A percentile compares a stretch with the other conserved stretches of the same genome.
Evolutionary conservation across 2,113 vertebrate species (phyloP).

Genomic region (Origma solitaria): DNA sequence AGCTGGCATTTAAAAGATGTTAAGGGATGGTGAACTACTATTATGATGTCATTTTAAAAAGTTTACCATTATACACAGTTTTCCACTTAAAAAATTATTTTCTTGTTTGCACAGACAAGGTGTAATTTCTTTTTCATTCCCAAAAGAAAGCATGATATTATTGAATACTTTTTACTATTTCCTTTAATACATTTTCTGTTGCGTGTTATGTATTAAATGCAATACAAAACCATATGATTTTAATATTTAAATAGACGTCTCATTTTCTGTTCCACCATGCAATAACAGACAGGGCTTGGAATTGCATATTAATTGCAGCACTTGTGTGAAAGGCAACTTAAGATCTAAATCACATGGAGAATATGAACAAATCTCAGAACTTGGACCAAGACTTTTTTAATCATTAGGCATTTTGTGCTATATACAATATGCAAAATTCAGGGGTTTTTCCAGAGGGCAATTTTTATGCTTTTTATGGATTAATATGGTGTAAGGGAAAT

Average conservation of each 20-base stretch:
- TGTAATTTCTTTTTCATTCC: not conserved
- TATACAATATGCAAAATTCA: not conserved
- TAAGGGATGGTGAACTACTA: not conserved
- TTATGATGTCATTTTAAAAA: not conserved
- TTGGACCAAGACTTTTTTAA: not conserved
- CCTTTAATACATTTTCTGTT: not conserved
- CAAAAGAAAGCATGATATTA: not conserved
- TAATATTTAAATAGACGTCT: not conserved
- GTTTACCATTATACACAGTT: not conserved
- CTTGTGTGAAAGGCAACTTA: not conserved
- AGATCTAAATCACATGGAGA: not conserved
- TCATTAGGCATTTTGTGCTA: not conserved
- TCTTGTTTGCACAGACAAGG: not conserved
- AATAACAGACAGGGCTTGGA: not conserved
- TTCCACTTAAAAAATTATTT: not conserved
- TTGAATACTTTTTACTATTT: not conserved
- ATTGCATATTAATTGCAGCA: not conserved
- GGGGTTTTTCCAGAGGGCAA: not conserved
- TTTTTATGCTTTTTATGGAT: not conserved
- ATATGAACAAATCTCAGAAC: not conserved
- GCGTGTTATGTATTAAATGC: not conserved
- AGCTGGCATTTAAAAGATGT: not conserved
- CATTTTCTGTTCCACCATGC: not conserved
- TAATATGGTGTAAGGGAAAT: not conserved
- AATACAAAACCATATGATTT: not conserved